Evolutionary conservation across 1,140 invertebrate species (phyloP), one percentile per base, ranked within the genome.

Genomic region (Caenorhabditis elegans): DNA sequence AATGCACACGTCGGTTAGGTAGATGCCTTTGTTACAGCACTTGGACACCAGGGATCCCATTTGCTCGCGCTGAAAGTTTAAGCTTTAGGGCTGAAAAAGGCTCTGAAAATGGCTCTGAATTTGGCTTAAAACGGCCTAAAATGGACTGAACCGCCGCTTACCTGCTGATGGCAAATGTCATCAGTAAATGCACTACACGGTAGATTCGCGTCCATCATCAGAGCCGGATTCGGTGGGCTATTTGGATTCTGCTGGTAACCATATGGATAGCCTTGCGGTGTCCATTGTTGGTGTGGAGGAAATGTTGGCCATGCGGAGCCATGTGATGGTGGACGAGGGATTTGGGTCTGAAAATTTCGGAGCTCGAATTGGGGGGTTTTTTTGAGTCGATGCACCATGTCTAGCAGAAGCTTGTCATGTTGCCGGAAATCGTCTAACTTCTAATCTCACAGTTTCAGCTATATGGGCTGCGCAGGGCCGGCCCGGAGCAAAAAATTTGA

Each of bases 161-260:
- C 86, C 79, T 89, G 88, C 51, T 90, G 83, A 77, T 79, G 90
- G 65, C 88, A 89, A 65, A 89, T 90, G 34, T 89, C 88, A 79
- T 89, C 88, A 13, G 86, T 89, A 79, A 83, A 90, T 3, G 87
- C 87, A 47, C 80, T 79, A 60, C 88, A 89, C 3, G 83, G 83
- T 5, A 84, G 19, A 48, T 84, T 36, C 2, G 39, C 81, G 17
- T 75, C 53, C 80, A 82, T 77, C 22, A 53, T 31, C n/a, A 43
- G 34, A 22, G 53, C 60, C 26, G 79, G 34, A 75, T 22, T 24
- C 5, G 39, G 78, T 19, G 17, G 6, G 76, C 46, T 22, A 19
- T 80, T 70, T 5, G 22, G 39, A 4, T 31, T 19, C 11, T n/a
- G 31, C 28, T 53, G 26, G 15, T 8, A 43, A 43, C 39, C 15